A percentile compares a stretch with the other conserved stretches of the same genome.
Evolutionary conservation across 2,888 invertebrate species (phyloP).

Genomic region (Erebia epiphron): DNA sequence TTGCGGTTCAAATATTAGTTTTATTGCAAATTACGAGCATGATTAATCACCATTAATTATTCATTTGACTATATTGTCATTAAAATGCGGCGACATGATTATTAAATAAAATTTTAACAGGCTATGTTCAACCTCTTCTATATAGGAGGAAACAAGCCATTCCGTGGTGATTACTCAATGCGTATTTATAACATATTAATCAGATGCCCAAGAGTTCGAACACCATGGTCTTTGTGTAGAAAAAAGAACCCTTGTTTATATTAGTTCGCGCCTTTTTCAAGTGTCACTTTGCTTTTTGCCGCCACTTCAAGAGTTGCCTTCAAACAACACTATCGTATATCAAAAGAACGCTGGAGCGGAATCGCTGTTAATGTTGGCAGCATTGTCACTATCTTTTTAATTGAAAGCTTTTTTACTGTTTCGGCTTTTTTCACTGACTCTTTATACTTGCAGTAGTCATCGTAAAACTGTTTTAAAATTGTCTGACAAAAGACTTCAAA

Average conservation of each 20-base stretch:
- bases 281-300: constrained; percentile 81
- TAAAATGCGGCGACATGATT: constrained; percentile 33
- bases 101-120: constrained; percentile 29
- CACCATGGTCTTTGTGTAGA: constrained; percentile 57
- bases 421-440: constrained; percentile 58
- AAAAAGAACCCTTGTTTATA: constrained; percentile 72
- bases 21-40: constrained; percentile 47
- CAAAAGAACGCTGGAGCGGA: constrained; percentile 66
- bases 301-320: constrained; percentile 62
- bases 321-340: constrained; percentile 79
- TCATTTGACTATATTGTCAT: constrained; percentile 48
- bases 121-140: constrained; percentile 22
- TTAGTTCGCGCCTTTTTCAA: constrained; percentile 80
- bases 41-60: constrained; percentile 55
- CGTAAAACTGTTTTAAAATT: constrained; percentile 66
- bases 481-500: constrained; percentile 78
- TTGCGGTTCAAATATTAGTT: constrained; percentile 46
- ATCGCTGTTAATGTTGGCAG: constrained; percentile 69
- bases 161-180: constrained; percentile 32
- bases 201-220: constrained; percentile 47
- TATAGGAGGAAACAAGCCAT: constrained; percentile 31
- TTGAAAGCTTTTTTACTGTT: constrained; percentile 73
- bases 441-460: constrained; percentile 67
- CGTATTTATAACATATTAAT: constrained; percentile 28
- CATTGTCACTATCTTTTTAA: constrained; percentile 78